phyloP scores from a whole-genome alignment of 2,797 vertebrate species.

The Selene dorsalis region DNA sequence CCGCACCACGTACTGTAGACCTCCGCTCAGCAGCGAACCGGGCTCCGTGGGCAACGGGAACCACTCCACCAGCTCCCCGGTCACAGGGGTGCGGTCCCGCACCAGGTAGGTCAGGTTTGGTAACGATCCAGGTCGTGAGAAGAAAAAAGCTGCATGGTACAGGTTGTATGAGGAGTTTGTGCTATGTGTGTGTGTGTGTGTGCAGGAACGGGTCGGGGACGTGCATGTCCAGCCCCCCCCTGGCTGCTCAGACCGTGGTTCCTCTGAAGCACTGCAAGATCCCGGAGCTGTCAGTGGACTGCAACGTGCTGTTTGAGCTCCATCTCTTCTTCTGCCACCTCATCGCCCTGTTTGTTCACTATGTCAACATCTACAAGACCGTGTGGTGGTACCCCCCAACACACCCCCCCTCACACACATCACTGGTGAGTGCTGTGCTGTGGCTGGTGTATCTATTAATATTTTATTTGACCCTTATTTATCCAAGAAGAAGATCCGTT shows the following conservation, averaged over 20 bases:
- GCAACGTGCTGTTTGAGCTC: constrained; percentile 93
- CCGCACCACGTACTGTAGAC: constrained; percentile 94
- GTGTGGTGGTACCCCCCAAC: constrained; percentile 99
- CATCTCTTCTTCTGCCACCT: constrained; percentile 98
- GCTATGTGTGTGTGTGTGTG: constrained; percentile 18
- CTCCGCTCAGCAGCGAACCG: constrained; percentile 90
- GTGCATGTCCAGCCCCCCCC: constrained; percentile 94
- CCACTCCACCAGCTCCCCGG: constrained; percentile 90
- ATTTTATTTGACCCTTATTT: too few relatives aligned
- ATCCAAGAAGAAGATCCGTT: too few relatives aligned
- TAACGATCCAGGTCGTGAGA: too few relatives aligned
- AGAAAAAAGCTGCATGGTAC: background rate
- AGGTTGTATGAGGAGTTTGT: background rate
- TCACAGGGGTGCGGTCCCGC: constrained; percentile 93
- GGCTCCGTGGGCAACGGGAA: constrained; percentile 88
- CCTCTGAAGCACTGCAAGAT: constrained; percentile 97
- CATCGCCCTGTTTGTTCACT: constrained; percentile 96
- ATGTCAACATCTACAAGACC: constrained; percentile 99
- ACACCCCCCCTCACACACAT: constrained; percentile 96
- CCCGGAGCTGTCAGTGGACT: constrained; percentile 93
- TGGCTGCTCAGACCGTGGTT: constrained; percentile 94
- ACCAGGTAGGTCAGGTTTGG: constrained; percentile 84
- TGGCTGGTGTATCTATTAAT: background rate
- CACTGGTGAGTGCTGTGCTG: constrained; percentile 87
- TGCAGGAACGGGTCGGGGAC: constrained; percentile 93